phyloP scores from a whole-genome alignment of 64 coral and sea anemone species.

The Porites lutea region DNA sequence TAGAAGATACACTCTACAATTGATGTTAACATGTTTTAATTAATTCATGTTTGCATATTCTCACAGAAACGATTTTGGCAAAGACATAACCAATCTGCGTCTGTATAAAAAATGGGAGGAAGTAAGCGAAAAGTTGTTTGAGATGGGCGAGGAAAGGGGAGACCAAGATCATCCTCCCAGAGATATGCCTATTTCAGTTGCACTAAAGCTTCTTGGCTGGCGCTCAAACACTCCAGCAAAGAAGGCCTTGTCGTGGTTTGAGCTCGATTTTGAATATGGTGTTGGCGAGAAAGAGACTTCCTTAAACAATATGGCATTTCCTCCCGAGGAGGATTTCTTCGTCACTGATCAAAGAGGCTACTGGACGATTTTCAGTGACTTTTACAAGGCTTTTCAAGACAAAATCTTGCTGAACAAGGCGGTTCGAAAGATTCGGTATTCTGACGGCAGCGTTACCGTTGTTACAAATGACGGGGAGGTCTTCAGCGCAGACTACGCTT shows the following conservation, averaged over 20 bases:
- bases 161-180: background rate
- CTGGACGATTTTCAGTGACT: constrained; percentile 26
- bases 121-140: background rate
- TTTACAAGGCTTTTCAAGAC: constrained; percentile 20
- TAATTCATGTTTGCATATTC: no score
- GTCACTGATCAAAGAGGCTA: constrained; percentile 52
- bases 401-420: constrained; percentile 65
- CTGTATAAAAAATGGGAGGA: constrained; percentile 20
- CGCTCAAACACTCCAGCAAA: constrained; percentile 39
- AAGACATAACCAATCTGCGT: background rate
- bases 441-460: constrained; percentile 10
- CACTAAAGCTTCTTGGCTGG: constrained; percentile 49
- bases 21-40: no score
- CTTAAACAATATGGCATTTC: background rate
- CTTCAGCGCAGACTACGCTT: constrained; percentile 65
- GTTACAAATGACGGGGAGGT: constrained; percentile 33
- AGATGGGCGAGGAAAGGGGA: background rate
- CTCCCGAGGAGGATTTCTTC: constrained; percentile 29
- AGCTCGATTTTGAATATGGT: constrained; percentile 70
- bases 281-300: background rate
- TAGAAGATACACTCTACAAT: no score
- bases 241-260: constrained; percentile 52
- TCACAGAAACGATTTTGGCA: background rate
- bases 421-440: constrained; percentile 30
- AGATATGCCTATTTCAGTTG: constrained; percentile 62